phyloP scores from a whole-genome alignment of 1,140 invertebrate species.

The Samia ricini region DNA sequence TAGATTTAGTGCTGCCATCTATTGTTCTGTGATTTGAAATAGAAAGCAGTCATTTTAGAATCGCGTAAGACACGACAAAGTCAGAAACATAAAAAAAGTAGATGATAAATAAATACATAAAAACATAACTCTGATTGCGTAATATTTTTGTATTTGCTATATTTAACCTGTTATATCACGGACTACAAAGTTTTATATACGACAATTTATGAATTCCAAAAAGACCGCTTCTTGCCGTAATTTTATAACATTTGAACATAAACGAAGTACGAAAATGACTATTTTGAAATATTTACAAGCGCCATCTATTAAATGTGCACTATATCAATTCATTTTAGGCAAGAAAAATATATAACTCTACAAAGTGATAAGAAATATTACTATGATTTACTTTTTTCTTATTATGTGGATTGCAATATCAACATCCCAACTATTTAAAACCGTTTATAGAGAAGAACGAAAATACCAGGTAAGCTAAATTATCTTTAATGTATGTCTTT shows the following conservation, averaged over 20 bases:
- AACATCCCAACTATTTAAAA: slow-evolving; percentile 69
- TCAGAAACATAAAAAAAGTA: no score
- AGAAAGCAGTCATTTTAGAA: no score
- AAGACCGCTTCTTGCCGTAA: no score
- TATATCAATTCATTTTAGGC: slow-evolving; percentile 48
- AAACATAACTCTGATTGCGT: no score
- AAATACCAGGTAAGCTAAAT: slow-evolving; percentile 36
- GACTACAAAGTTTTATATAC: no score
- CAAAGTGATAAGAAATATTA: slow-evolving; percentile 71
- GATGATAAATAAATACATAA: no score
- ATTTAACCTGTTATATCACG: no score
- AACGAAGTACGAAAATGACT: not conserved
- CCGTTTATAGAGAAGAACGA: slow-evolving; percentile 42
- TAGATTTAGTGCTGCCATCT: no score
- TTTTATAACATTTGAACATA: not conserved
- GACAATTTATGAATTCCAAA: no score
- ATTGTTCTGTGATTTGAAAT: no score
- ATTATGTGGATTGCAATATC: slow-evolving; percentile 80
- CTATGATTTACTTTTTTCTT: slow-evolving; percentile 81
- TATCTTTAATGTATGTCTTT: not conserved
- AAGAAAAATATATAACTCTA: slow-evolving; percentile 74
- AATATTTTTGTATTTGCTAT: no score
- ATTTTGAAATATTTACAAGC: not conserved
- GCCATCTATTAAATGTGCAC: not conserved
- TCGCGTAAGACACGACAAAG: no score